Evolutionary conservation across 1,140 invertebrate species (phyloP).

Genomic region (Batillaria attramentaria): DNA sequence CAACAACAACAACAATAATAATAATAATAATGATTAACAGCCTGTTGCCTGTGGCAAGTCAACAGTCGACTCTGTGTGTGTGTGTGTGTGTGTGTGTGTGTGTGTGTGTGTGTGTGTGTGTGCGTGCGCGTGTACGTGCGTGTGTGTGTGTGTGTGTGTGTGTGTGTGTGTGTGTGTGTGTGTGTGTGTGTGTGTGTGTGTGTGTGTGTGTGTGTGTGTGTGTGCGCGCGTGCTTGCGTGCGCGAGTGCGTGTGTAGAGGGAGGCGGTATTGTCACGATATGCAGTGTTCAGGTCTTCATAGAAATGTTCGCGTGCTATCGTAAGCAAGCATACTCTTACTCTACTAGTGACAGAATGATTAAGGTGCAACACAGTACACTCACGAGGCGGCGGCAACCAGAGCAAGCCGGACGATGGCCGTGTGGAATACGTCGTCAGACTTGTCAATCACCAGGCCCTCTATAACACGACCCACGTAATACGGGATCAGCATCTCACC

Average conservation of each 20-base stretch:
- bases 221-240: neutral
- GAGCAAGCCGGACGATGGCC: neutral
- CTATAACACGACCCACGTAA: too few species aligned
- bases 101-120: constrained; percentile 1
- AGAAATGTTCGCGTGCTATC: too few species aligned
- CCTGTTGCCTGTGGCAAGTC: neutral
- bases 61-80: neutral
- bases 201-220: constrained; percentile 17
- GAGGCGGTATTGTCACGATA: too few species aligned
- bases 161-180: constrained; percentile 7
- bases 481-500: too few species aligned
- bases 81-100: constrained; percentile 23
- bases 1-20: too few species aligned
- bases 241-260: constrained; percentile 4
- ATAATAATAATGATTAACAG: neutral
- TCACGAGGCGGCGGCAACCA: neutral
- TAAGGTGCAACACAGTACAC: neutral
- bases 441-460: too few species aligned
- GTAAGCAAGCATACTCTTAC: neutral
- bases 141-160: constrained; percentile 5
- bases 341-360: neutral
- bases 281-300: too few species aligned
- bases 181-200: neutral
- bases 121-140: neutral
- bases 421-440: neutral